phyloP scores from a whole-genome alignment of 2,113 vertebrate species.

The Guaruba guarouba region DNA sequence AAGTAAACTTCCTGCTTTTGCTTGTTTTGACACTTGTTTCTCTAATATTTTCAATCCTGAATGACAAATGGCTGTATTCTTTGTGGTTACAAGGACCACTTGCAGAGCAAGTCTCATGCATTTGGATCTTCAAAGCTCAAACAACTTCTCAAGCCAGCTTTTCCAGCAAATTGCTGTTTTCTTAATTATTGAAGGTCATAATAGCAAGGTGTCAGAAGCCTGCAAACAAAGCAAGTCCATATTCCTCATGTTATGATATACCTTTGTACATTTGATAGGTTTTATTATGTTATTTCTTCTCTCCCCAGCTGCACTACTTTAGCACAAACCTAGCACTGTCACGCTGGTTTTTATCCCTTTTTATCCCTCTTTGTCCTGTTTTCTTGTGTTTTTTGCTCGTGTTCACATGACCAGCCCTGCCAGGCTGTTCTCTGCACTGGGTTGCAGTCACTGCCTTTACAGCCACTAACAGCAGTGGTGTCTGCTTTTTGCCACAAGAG shows the following conservation, averaged over 20 bases:
- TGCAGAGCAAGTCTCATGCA: background rate
- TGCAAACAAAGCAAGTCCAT: background rate
- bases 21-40: background rate
- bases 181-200: background rate
- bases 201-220: background rate
- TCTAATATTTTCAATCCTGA: background rate
- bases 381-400: background rate
- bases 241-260: background rate
- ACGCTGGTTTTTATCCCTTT: background rate
- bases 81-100: background rate
- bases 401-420: background rate
- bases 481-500: background rate
- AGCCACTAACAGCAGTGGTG: rapidly evolving
- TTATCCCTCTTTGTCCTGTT: background rate
- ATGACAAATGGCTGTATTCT: background rate
- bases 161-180: background rate
- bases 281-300: background rate
- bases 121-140: background rate
- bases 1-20: background rate
- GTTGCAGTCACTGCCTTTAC: rapidly evolving
- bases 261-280: background rate
- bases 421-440: background rate
- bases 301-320: background rate
- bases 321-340: background rate
- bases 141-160: background rate